Percentiles rank a stretch among this genome's conserved stretches.
Conservation (phyloP, 2,113 vertebrate species). For the Corydoras maculifer region DNA sequence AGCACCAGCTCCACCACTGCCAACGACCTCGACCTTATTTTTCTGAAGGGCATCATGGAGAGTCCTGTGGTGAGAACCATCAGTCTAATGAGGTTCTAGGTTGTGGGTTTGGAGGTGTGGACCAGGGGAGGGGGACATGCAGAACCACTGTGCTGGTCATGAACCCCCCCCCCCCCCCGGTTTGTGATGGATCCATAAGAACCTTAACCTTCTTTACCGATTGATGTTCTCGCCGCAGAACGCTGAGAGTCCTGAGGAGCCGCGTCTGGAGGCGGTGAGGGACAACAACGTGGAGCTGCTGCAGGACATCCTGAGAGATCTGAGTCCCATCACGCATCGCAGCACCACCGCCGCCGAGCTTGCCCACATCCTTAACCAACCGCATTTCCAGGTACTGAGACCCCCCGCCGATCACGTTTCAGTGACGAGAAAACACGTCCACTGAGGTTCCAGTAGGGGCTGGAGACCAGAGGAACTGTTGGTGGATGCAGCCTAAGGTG, state of each 20-base stretch:
- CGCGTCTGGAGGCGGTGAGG: constrained; percentile 77
- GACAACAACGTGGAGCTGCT: constrained; percentile 90
- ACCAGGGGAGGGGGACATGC: too few relatives aligned
- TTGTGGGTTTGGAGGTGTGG: too few relatives aligned
- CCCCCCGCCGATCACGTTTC: constrained; percentile 1
- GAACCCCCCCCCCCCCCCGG: too few relatives aligned
- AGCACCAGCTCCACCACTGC: constrained; percentile 79
- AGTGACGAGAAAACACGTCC: too few relatives aligned
- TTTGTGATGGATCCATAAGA: too few relatives aligned
- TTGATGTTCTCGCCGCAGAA: constrained; percentile 53
- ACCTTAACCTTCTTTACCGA: too few relatives aligned
- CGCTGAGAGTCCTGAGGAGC: constrained; percentile 78
- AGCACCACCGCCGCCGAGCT: constrained; percentile 77
- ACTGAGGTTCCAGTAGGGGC: too few relatives aligned
- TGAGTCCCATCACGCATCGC: constrained; percentile 70
- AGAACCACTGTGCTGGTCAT: too few relatives aligned
- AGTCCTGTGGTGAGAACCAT: constrained; percentile 73
- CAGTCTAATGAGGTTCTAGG: too few relatives aligned
- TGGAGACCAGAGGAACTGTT: too few relatives aligned
- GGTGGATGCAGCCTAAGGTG: too few relatives aligned
- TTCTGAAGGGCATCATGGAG: constrained; percentile 93
- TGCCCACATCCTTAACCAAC: constrained; percentile 76
- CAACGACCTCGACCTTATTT: constrained; percentile 89
- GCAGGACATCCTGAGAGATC: constrained; percentile 87
- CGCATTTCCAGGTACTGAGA: constrained; percentile 82